A percentile compares a stretch with the other conserved stretches of the same genome.
These are phyloP conservation scores for Yponomeuta cagnagella DNA, from an alignment of 2,888 invertebrate species.

Conservation along the genomic window DNA sequence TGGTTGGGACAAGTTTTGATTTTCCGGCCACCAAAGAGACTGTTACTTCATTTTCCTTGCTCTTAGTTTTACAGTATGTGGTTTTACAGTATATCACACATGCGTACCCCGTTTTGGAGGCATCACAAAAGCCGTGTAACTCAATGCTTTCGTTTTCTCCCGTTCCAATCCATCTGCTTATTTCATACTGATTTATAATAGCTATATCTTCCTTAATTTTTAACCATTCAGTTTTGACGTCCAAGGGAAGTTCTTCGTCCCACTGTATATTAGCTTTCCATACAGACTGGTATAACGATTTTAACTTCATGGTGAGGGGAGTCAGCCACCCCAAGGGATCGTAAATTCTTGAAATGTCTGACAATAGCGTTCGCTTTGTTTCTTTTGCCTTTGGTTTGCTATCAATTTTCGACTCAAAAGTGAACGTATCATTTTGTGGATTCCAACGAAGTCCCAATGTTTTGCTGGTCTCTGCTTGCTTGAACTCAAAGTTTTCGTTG, in stretches of 20 bases:
- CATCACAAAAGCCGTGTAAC: too few species aligned
- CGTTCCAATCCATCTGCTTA: constrained; percentile 7
- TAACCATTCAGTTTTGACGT: constrained; percentile 10
- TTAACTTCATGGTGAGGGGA: constrained; percentile 13
- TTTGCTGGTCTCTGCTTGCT: constrained; percentile 8
- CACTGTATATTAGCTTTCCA: constrained; percentile 13
- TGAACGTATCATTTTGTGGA: background rate
- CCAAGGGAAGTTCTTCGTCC: constrained; percentile 9
- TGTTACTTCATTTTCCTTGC: too few species aligned
- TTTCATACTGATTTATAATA: background rate
- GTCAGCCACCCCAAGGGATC: constrained; percentile 16
- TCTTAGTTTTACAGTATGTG: too few species aligned
- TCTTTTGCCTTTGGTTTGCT: background rate
- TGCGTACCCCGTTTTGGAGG: too few species aligned
- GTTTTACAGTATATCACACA: too few species aligned
- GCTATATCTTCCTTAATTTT: constrained; percentile 10
- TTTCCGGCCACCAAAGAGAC: too few species aligned
- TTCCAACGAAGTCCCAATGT: constrained; percentile 8
- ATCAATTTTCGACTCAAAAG: constrained; percentile 3
- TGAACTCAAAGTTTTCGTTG: constrained; percentile 11
- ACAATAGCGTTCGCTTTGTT: background rate
- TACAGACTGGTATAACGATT: constrained; percentile 15
- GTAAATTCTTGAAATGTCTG: constrained; percentile 15
- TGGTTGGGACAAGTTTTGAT: too few species aligned
- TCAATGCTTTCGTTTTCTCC: background rate